Percentiles rank a stretch among this genome's conserved stretches.
Conservation (phyloP, 1,140 invertebrate genomes). For the Callitettix versicolor region DNA sequence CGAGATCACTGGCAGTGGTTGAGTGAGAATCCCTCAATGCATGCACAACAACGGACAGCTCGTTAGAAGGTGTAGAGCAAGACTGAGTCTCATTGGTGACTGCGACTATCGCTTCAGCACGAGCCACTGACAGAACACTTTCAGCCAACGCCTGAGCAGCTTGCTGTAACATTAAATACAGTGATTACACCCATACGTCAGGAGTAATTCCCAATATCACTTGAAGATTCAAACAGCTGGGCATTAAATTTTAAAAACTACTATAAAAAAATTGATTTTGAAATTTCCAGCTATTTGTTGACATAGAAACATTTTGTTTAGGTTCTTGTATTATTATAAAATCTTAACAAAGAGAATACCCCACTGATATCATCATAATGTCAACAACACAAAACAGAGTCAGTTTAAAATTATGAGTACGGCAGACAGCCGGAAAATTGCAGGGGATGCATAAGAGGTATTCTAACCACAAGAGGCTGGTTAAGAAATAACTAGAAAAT, state of each 20-base stretch:
- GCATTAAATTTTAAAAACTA: background rate
- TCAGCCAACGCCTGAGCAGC: slow-evolving; percentile 85
- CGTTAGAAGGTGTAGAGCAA: slow-evolving; percentile 22
- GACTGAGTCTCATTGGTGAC: slow-evolving; percentile 44
- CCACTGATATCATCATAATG: too few relatives aligned
- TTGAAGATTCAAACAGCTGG: background rate
- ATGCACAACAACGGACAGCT: slow-evolving; percentile 46
- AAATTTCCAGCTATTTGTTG: background rate
- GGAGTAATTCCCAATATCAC: too few relatives aligned
- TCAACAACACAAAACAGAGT: too few relatives aligned
- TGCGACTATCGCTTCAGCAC: slow-evolving; percentile 60
- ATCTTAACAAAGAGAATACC: too few relatives aligned
- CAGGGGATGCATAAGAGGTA: too few relatives aligned
- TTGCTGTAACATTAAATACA: slow-evolving; percentile 39
- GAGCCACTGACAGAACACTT: slow-evolving; percentile 68
- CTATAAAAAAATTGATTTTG: background rate
- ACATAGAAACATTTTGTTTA: background rate
- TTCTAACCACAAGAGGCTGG: too few relatives aligned
- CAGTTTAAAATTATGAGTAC: too few relatives aligned
- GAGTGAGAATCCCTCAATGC: slow-evolving; percentile 48
- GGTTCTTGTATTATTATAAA: background rate
- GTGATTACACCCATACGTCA: background rate
- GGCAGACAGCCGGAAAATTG: too few relatives aligned
- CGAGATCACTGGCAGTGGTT: slow-evolving; percentile 56
- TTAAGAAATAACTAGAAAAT: too few relatives aligned